These are phyloP conservation scores for Papilio helenus DNA, from an alignment of 1,140 invertebrate species.

Conservation along the genomic window DNA sequence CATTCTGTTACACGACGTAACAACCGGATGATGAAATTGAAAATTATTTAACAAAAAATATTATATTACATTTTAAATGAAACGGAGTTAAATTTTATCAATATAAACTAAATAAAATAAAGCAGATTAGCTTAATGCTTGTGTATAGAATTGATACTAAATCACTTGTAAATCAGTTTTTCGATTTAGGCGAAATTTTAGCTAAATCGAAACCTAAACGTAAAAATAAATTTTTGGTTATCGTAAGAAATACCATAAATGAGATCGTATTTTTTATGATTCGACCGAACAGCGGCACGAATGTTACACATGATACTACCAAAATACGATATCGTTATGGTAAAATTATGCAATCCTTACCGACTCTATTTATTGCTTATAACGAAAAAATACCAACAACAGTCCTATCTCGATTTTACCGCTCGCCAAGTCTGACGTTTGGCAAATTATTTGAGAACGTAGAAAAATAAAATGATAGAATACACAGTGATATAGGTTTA, in stretches of 20 bases:
- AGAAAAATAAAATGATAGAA: not conserved
- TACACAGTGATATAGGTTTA: no score
- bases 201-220: not conserved
- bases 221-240: not conserved
- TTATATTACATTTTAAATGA: not conserved
- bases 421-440: not conserved
- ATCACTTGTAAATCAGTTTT: not conserved
- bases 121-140: not conserved
- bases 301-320: slow-evolving; percentile 25
- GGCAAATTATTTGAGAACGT: not conserved
- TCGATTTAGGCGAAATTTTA: not conserved
- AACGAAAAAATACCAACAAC: slow-evolving; percentile 25
- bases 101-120: not conserved
- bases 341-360: slow-evolving; percentile 28
- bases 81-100: not conserved
- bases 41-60: not conserved
- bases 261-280: slow-evolving; percentile 20
- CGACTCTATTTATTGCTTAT: slow-evolving; percentile 26
- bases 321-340: slow-evolving; percentile 27
- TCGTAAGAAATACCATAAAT: slow-evolving; percentile 14
- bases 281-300: slow-evolving; percentile 16
- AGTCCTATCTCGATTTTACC: not conserved
- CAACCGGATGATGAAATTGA: slow-evolving; percentile 14
- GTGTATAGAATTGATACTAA: not conserved
- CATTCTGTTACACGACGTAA: slow-evolving; percentile 13